Evolutionary conservation across 30 jellyfish, hydroid and myxozoan genomes (phyloP).

Genomic region (Turritopsis dohrnii): DNA sequence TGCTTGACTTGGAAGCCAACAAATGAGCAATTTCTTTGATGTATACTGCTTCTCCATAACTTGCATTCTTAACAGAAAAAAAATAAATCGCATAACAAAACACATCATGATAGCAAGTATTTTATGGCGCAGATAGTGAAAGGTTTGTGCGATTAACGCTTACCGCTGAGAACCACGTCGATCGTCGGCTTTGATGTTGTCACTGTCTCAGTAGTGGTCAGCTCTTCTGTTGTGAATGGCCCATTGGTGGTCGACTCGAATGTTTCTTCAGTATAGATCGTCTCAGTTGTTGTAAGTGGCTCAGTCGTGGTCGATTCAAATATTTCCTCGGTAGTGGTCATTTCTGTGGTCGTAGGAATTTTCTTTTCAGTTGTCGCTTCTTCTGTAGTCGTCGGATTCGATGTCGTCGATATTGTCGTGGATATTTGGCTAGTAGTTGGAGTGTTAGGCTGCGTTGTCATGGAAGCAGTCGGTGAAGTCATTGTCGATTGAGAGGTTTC

Average conservation of each 20-base stretch:
- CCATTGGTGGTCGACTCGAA: not conserved
- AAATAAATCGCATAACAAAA: too few relatives aligned
- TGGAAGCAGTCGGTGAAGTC: not conserved
- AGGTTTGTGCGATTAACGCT: not conserved
- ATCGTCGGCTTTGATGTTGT: not conserved
- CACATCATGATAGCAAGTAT: too few relatives aligned
- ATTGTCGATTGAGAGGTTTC: not conserved
- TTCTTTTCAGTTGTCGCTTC: not conserved
- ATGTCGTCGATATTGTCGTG: not conserved
- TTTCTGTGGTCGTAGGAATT: not conserved
- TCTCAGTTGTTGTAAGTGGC: not conserved
- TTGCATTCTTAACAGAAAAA: not conserved
- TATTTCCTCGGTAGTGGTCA: not conserved
- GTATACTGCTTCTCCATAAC: not conserved
- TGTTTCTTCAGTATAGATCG: not conserved
- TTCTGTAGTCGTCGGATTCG: not conserved
- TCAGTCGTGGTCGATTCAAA: not conserved
- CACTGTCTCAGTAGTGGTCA: not conserved
- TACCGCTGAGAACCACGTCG: not conserved
- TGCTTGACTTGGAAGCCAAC: not conserved
- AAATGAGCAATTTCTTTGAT: not conserved
- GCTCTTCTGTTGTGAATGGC: not conserved
- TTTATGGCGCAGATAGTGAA: too few relatives aligned
- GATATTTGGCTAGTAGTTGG: too few relatives aligned
- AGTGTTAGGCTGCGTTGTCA: not conserved